Base-by-base conservation (phyloP, 2,113 vertebrate genomes). In the Psittacara wagleri region DNA sequence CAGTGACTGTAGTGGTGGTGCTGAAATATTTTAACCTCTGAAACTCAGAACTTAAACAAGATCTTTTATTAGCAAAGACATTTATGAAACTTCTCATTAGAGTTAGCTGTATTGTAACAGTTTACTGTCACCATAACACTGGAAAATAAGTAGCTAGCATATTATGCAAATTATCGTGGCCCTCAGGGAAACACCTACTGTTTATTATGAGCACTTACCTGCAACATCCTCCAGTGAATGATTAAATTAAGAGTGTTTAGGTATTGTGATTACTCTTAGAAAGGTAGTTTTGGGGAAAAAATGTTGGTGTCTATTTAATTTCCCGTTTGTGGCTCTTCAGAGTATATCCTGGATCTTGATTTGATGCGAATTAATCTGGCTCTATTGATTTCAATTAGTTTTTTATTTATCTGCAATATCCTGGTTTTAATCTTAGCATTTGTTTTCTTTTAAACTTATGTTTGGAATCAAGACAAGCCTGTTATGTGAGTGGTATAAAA, bases 121-220 rank as follows among this genome's bases (percentile, higher is more conserved):
- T 80, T 96, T 91, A 94, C 73, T 94, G 72, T 83, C 81, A 92
- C 52, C 13, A 10, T 76, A 90, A 66, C 70, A 86, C 49, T 70
- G 62, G 70, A 69, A 96, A 94, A 96, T 70, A 96, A 96, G 92
- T 49, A 95, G 63, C 73, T 88, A 84, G 55, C 64, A 81, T 90
- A 88, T 95, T 96, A 93, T 88, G 93, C 73, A 92, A 95, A 86
- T 52, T 63, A 81, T 57, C 59, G 27, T 44, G 35, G 70, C 73
- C 94, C 76, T 86, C 55, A 63, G 94, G 90, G 77, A 94, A 94
- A 92, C 77, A 94, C 94, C 94, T 94, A 91, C 88, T 91, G 86
- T 91, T 94, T 95, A 69, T 87, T 96, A 92, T 48, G 67, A 95
- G 81, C 91, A 87, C 48, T 91, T 95, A 94, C 86, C 88, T 97